These are phyloP conservation scores for Choristoneura fumiferana DNA, from an alignment of 1,140 invertebrate species.

Conservation along the genomic window DNA sequence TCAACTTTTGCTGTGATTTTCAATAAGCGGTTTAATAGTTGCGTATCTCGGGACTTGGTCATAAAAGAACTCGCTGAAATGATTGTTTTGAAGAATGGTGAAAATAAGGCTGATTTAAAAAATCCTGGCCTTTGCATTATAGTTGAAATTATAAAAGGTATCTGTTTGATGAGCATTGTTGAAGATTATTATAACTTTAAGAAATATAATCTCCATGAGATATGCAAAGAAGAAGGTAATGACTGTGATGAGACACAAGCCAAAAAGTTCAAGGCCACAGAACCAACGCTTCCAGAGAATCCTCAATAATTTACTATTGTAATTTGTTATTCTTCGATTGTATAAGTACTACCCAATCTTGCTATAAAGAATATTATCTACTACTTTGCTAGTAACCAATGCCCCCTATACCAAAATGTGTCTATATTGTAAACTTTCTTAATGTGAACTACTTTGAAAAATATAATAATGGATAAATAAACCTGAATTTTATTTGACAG, in stretches of 20 bases:
- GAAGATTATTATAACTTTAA: conserved; percentile 70
- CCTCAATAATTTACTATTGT: conserved; percentile 26
- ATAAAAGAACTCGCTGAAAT: conserved; percentile 85
- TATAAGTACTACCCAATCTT: conserved; percentile 2
- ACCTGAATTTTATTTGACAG: conserved; percentile 3
- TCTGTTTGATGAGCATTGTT: conserved; percentile 66
- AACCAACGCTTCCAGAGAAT: conserved; percentile 37
- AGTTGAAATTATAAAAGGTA: conserved; percentile 86
- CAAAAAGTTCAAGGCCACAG: conserved; percentile 59
- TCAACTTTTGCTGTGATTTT: conserved; percentile 88
- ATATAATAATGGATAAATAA: conserved; percentile 9
- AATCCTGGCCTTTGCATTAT: conserved; percentile 87
- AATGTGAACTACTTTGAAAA: conserved; percentile 8
- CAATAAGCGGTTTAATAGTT: conserved; percentile 90
- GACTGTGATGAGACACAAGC: conserved; percentile 58
- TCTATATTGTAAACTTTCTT: conserved; percentile 5
- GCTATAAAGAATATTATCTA: background rate
- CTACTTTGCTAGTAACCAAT: conserved; percentile 14
- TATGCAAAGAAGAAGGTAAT: conserved; percentile 62
- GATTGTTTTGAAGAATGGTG: conserved; percentile 82
- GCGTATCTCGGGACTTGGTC: conserved; percentile 83
- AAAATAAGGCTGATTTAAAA: conserved; percentile 88
- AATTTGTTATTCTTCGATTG: background rate
- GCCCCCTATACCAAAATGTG: conserved; percentile 11
- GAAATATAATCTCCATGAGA: conserved; percentile 69